Evolutionary conservation across 2,797 vertebrate species (phyloP), one percentile per base, ranked within the genome.

Genomic region (Eulemur albifrons): DNA sequence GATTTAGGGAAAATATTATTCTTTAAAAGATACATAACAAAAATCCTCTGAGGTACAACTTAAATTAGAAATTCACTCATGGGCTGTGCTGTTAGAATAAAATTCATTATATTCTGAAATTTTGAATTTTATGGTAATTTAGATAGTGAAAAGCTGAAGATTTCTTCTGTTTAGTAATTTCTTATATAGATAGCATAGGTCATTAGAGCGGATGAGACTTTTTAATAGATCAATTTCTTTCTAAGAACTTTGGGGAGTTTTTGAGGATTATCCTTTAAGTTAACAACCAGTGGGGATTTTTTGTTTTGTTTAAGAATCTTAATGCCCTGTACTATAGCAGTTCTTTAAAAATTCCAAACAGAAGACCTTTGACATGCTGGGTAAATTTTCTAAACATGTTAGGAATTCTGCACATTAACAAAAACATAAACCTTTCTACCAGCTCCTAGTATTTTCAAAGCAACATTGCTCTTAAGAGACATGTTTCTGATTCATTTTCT

Each of bases 51-150:
- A 57, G 35, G 17, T 48, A 69, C 25, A 83, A 88, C 30, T 80
- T 85, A 83, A 85, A 72, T 75, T 2, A 92, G 18, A 93, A 85
- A 93, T 85, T 88, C 9, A 86, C 23, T 69, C 59, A 40, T 10
- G 77, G 14, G 9, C 27, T 90, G 8, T 52, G 35, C 27, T 81
- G 30, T 76, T 20, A 32, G 21, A 88, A 84, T 54, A 75, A 85
- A 93, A 82, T 88, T 48, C 23, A 87, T 70, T 70, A 65, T 54
- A 85, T 27, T 85, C 21, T 72, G 10, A 2, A 61, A 77, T 86
- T 95, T 81, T 82, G 38, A 93, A 85, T 91, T 87, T 81, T 57
- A 95, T 93, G 45, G 54, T 52, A 88, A 77, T 77, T 59, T 82
- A 43, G 4, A 57, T 4, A 76, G 4, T 38, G 27, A 52, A 40